phyloP scores from a whole-genome alignment of 2,113 vertebrate genomes.

The Girardinichthys multiradiatus region DNA sequence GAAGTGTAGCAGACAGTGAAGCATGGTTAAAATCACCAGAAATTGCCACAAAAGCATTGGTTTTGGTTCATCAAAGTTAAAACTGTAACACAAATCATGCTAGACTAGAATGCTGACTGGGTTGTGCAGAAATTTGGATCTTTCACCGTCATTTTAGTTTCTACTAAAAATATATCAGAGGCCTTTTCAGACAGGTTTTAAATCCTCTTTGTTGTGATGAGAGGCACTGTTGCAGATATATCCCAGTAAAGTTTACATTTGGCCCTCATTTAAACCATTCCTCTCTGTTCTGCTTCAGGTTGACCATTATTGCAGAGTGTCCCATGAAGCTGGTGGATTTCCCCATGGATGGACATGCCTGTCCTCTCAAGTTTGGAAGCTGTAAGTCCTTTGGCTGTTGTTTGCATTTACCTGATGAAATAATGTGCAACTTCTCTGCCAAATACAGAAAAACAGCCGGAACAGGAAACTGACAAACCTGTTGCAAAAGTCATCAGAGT shows the following conservation, averaged over 20 bases:
- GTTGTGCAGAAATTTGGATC: not conserved
- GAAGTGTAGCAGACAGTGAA: too few relatives aligned
- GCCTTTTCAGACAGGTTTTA: not conserved
- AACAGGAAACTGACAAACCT: not conserved
- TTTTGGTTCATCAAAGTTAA: not conserved
- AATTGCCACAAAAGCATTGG: too few relatives aligned
- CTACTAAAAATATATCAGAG: not conserved
- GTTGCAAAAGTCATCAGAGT: not conserved
- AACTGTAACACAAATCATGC: too few relatives aligned
- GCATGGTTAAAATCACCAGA: too few relatives aligned
- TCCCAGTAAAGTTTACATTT: not conserved
- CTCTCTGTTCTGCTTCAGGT: conserved; percentile 78
- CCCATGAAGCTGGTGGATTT: conserved; percentile 99
- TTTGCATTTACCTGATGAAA: not conserved
- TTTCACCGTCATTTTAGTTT: not conserved
- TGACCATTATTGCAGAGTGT: conserved; percentile 97
- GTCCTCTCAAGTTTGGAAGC: conserved; percentile 98
- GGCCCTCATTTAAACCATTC: not conserved
- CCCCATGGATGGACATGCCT: conserved; percentile 98
- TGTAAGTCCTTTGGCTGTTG: conserved; percentile 82
- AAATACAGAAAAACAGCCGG: not conserved
- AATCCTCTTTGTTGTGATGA: too few relatives aligned
- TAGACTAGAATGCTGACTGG: not conserved
- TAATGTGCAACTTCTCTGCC: not conserved
- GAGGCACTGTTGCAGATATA: too few relatives aligned